Percentiles rank a stretch among this genome's conserved stretches.
Conservation (phyloP, 2,888 invertebrate genomes). For the Pollenia angustigena region DNA sequence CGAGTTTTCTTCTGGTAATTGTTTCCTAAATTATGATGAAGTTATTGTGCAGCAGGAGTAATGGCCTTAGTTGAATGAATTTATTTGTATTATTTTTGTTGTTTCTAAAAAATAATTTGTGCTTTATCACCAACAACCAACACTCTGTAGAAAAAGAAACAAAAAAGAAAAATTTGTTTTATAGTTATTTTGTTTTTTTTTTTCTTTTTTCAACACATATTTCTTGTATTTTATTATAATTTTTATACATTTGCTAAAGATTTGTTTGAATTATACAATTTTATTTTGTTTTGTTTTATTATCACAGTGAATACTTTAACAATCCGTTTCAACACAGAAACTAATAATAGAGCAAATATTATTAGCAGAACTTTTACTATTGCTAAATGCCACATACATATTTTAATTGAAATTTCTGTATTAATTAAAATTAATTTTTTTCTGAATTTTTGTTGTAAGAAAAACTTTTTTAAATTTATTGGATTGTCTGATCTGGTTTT, state of each 20-base stretch:
- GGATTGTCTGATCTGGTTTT: not conserved
- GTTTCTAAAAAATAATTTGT: slow-evolving; percentile 63
- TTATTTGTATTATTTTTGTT: slow-evolving; percentile 5
- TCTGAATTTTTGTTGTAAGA: not conserved
- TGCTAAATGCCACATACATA: not conserved
- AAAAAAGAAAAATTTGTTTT: slow-evolving; percentile 27
- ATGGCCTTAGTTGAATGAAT: slow-evolving; percentile 27
- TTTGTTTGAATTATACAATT: slow-evolving; percentile 38
- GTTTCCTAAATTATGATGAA: slow-evolving; percentile 30
- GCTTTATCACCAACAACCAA: slow-evolving; percentile 66
- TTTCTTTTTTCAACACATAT: slow-evolving; percentile 24
- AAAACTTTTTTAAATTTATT: not conserved
- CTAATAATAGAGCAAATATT: slow-evolving; percentile 54
- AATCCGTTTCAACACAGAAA: slow-evolving; percentile 13
- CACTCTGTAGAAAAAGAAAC: slow-evolving; percentile 49
- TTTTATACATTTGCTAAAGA: slow-evolving; percentile 35
- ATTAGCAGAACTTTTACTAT: slow-evolving; percentile 35
- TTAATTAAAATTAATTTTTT: slow-evolving; percentile 14
- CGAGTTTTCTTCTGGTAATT: slow-evolving; percentile 5
- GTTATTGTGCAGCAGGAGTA: slow-evolving; percentile 37
- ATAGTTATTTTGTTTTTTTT: slow-evolving; percentile 17
- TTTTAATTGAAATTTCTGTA: not conserved
- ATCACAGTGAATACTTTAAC: slow-evolving; percentile 51
- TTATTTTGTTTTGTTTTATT: slow-evolving; percentile 37
- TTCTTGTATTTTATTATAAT: slow-evolving; percentile 6